phyloP scores from a whole-genome alignment of 2,888 invertebrate species.

The Griposia aprilina region DNA sequence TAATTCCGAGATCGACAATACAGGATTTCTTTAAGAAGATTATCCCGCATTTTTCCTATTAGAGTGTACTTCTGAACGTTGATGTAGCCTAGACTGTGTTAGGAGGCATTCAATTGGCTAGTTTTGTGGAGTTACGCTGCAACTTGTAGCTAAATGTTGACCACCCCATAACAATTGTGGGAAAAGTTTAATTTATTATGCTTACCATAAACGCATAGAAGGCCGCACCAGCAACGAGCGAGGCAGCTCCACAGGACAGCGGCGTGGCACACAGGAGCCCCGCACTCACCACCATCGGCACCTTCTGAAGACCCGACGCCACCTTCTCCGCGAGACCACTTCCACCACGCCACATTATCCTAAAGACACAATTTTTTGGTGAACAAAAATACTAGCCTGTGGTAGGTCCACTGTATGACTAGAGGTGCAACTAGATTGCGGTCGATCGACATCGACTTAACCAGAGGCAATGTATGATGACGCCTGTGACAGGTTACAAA shows the following conservation, averaged over 20 bases:
- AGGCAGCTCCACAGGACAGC: conserved; percentile 94
- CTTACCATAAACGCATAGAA: conserved; percentile 93
- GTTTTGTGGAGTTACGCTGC: not conserved
- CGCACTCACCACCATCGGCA: conserved; percentile 93
- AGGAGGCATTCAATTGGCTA: not conserved
- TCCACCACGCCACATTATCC: conserved; percentile 85
- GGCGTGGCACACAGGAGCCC: conserved; percentile 92
- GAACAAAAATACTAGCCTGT: conserved; percentile 1
- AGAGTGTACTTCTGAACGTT: not conserved
- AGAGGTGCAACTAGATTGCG: not conserved
- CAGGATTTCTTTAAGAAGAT: not conserved
- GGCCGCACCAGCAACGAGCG: conserved; percentile 91
- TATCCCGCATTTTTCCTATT: not conserved
- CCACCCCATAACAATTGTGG: not conserved
- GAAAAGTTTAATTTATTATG: conserved; percentile 2
- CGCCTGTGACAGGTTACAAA: not conserved
- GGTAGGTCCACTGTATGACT: not conserved
- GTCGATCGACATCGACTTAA: not conserved
- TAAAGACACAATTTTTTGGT: conserved; percentile 54
- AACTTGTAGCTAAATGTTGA: not conserved
- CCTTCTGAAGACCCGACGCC: conserved; percentile 91
- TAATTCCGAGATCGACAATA: not conserved
- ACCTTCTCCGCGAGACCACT: conserved; percentile 91
- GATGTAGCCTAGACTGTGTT: not conserved
- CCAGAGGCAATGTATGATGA: not conserved